Evolutionary conservation across 2,888 invertebrate species (phyloP), one percentile per base, ranked within the genome.

Genomic region (Cosmopolites sordidus): DNA sequence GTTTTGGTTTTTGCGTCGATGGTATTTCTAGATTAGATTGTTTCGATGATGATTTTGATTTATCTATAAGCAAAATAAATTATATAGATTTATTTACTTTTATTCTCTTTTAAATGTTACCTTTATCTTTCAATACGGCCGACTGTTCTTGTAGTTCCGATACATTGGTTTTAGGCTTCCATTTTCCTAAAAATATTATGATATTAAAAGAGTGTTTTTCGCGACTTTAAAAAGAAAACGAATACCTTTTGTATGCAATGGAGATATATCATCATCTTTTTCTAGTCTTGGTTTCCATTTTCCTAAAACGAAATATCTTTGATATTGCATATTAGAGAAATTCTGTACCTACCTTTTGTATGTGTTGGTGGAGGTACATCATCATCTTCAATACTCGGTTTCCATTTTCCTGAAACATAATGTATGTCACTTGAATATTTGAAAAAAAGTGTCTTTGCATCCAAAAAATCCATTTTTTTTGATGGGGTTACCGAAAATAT

Each of bases 261-360:
- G 59, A n/a, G 58, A 56, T 46, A 40, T 16, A 39, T 60, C 62
- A 37, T 61, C 56, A 15, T 61, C 62, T 41, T 42, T 15, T 39
- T 38, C 16, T 18, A 40, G 40, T n/a, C 9, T 45, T 14, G 29
- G 29, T 43, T 43, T 50, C 39, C 43, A 37, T 18, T 49, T 47
- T n/a, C 30, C 48, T 48, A 33, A 33, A 33, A 33, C 27, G 9
- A 27, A 27, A 27, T 27, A n/a, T n/a, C n/a, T n/a, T n/a, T n/a
- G n/a, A n/a, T n/a, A n/a, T n/a, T n/a, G n/a, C n/a, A n/a, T n/a
- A n/a, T n/a, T n/a, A n/a, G n/a, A n/a, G n/a, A n/a, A n/a, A n/a
- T n/a, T n/a, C n/a, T n/a, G 8, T 5, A 22, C 22, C 4, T 83
- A 0, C 83, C 83, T 4, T 81, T 82, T 0, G 60, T 59, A 39